Evolutionary conservation across 2,888 invertebrate species (phyloP).

Genomic region (Drosophila niveifrons): DNA sequence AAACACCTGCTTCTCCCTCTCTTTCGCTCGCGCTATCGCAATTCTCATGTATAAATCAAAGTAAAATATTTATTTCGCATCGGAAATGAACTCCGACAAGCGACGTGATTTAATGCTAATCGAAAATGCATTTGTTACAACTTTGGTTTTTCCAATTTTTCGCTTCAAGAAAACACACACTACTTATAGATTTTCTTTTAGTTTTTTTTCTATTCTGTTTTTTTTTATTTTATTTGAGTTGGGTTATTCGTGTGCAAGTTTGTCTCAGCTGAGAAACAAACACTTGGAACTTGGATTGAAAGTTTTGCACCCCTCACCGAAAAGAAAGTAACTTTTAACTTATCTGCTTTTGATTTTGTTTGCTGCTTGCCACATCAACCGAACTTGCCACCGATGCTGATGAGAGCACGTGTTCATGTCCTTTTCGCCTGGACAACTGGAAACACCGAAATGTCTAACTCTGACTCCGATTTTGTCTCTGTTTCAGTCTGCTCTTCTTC

Average conservation of each 20-base stretch:
- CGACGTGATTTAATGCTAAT: conserved; percentile 76
- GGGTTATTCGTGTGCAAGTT: conserved; percentile 41
- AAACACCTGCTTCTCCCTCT: background rate
- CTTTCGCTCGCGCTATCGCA: background rate
- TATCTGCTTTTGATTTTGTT: conserved; percentile 66
- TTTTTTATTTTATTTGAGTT: conserved; percentile 13
- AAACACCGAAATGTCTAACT: conserved; percentile 2
- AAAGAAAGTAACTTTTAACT: conserved; percentile 53
- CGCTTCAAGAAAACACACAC: conserved; percentile 26
- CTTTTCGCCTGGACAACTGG: conserved; percentile 23
- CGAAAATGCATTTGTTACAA: conserved; percentile 76
- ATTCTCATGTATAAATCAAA: conserved; percentile 60
- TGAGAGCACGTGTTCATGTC: conserved; percentile 44
- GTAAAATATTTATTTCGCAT: conserved; percentile 67
- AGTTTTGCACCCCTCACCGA: conserved; percentile 48
- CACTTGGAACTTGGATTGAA: conserved; percentile 47
- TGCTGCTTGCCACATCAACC: conserved; percentile 8
- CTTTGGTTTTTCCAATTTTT: conserved; percentile 42
- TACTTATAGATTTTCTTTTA: conserved; percentile 12
- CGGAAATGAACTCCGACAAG: conserved; percentile 68
- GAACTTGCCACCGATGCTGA: conserved; percentile 2
- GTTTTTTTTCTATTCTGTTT: background rate
- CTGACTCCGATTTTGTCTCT: background rate
- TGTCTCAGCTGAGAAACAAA: conserved; percentile 50
- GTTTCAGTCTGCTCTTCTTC: too few relatives aligned